These are phyloP conservation scores for Poecilus cupreus DNA, from an alignment of 2,888 invertebrate genomes.

Conservation along the genomic window DNA sequence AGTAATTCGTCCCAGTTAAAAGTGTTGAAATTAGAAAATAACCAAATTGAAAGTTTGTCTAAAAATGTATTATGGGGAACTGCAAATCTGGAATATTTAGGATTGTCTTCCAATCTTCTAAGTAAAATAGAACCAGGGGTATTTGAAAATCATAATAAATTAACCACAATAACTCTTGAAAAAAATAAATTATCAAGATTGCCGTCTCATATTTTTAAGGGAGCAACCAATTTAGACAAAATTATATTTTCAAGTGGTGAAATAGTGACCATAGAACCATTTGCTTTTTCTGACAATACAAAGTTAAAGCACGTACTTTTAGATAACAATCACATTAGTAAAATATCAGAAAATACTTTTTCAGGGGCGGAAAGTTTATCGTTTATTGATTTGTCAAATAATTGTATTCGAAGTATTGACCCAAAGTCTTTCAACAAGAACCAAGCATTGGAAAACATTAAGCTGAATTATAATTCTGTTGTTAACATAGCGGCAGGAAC, in stretches of 20 bases:
- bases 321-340: constrained; percentile 46
- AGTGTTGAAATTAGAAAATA: constrained; percentile 40
- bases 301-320: constrained; percentile 36
- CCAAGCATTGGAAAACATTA: constrained; percentile 29
- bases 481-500: constrained; percentile 7
- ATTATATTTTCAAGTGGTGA: constrained; percentile 45
- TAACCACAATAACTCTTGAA: neutral
- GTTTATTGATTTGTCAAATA: constrained; percentile 36
- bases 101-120: constrained; percentile 30
- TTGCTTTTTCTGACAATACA: constrained; percentile 30
- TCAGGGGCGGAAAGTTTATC: constrained; percentile 33
- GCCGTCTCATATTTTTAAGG: constrained; percentile 35
- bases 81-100: constrained; percentile 44
- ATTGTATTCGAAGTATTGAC: constrained; percentile 44
- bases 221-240: constrained; percentile 41
- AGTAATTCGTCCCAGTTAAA: constrained; percentile 6
- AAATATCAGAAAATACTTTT: constrained; percentile 38
- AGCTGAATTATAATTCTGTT: constrained; percentile 42
- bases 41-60: constrained; percentile 38
- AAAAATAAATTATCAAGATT: constrained; percentile 21
- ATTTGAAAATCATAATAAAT: constrained; percentile 30
- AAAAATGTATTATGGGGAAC: constrained; percentile 26
- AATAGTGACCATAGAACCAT: constrained; percentile 35
- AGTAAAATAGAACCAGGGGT: constrained; percentile 11
- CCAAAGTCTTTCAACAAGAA: constrained; percentile 29